Base-by-base conservation (phyloP, 1,140 invertebrate species). In the Ctenoplectra terminalis region DNA sequence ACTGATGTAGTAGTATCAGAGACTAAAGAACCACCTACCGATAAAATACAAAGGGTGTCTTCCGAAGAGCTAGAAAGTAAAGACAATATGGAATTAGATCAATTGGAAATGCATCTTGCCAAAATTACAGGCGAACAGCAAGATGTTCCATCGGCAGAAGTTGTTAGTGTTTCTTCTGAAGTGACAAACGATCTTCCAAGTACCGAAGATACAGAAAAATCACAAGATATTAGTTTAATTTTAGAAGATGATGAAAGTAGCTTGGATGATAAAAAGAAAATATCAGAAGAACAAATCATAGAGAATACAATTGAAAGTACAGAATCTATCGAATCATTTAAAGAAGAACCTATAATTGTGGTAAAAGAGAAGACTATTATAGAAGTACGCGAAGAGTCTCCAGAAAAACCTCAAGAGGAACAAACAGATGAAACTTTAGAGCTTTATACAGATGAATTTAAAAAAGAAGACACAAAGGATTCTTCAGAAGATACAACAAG, bases 61-160 rank as follows among this genome's bases (percentile, higher is more conserved):
- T 29, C 61, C 0, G 81, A 89, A 50, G 83, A 90, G n/a, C n/a
- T 69, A 37, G 84, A 82, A 74, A 79, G 79, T 73, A 89, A 89
- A 50, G 31, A 75, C n/a, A 85, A 66, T 50, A 64, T 63, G 61
- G 80, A 81, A 71, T 58, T 90, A 69, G 87, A 89, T 80, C 87
- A 90, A 72, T 77, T 90, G 43, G 88, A 90, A 82, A 78, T 90
- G 67, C 73, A 90, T 74, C 64, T 90, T 31, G 84, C 89, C 31
- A 90, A 91, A 80, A 90, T 90, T 79, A 91, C 88, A 29, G 90
- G 89, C n/a, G 87, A 91, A 71, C 87, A 88, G 31, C 84, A 90
- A 48, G 85, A 90, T 34, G 58, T 83, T 17, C 63, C 78, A n/a
- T 84, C 81, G 8, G 76, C 88, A 1, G 90, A 90, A 74, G 84